A percentile compares a stretch with the other conserved stretches of the same genome.
These are phyloP conservation scores for Rhinolophus sinicus DNA, from an alignment of 2,113 vertebrate genomes.

Conservation along the genomic window DNA sequence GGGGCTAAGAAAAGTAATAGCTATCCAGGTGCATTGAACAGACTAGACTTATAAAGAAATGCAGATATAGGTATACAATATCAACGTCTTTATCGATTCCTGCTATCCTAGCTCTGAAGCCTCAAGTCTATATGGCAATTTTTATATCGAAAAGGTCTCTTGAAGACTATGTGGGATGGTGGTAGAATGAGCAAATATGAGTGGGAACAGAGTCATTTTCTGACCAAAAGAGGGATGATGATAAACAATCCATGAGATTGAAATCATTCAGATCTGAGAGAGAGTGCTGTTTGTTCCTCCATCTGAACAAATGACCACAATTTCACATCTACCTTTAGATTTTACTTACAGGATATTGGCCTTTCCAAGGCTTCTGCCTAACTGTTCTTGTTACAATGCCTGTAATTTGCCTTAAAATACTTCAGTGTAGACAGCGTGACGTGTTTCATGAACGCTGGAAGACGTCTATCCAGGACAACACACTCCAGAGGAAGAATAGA, in stretches of 20 bases:
- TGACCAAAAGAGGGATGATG: not conserved
- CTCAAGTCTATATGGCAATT: not conserved
- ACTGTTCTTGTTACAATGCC: not conserved
- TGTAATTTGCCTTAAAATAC: not conserved
- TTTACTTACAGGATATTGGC: not conserved
- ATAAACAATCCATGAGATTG: not conserved
- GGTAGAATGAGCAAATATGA: not conserved
- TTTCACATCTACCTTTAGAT: not conserved
- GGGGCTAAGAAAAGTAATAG: not conserved
- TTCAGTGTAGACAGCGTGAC: not conserved
- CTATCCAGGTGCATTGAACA: not conserved
- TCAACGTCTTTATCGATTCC: not conserved
- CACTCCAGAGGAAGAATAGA: not conserved
- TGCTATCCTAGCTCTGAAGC: not conserved
- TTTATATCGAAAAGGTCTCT: not conserved
- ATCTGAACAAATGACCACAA: not conserved
- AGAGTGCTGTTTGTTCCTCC: not conserved
- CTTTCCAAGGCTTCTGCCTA: not conserved
- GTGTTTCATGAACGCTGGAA: not conserved
- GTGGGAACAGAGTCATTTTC: conserved; percentile 26
- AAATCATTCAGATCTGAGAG: not conserved
- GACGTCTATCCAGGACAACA: too few relatives aligned
- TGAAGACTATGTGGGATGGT: not conserved
- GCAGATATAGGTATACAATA: not conserved
- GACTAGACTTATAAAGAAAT: not conserved